Conservation (phyloP, 2,797 vertebrate genomes). For the Neomorphus geoffroyi region DNA sequence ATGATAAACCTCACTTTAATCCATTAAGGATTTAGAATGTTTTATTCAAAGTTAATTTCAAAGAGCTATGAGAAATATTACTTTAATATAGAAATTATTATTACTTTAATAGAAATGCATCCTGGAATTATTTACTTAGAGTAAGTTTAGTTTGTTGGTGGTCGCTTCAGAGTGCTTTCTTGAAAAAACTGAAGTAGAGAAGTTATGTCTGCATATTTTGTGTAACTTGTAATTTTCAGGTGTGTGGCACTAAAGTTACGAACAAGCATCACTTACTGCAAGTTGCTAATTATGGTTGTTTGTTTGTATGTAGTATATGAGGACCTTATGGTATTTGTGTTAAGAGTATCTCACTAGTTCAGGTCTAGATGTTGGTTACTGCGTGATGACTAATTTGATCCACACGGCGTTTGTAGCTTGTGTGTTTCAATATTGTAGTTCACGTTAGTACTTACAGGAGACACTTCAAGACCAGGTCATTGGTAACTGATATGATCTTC, state of each 20-base stretch:
- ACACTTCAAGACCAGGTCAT: not conserved
- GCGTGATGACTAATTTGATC: not conserved
- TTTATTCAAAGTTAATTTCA: not conserved
- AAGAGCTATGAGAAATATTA: not conserved
- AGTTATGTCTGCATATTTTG: not conserved
- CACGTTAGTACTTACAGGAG: not conserved
- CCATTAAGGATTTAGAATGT: not conserved
- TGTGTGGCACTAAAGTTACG: not conserved
- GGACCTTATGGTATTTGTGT: not conserved
- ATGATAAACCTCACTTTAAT: not conserved
- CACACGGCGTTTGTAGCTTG: not conserved
- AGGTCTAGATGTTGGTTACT: not conserved
- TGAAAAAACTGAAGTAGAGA: not conserved
- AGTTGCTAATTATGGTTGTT: no score
- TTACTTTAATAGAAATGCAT: not conserved
- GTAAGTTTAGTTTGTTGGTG: not conserved
- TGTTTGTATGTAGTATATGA: not conserved
- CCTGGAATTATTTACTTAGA: not conserved
- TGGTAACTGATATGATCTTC: fast-evolving
- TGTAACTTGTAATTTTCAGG: not conserved
- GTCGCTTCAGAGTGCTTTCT: not conserved
- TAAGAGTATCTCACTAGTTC: not conserved
- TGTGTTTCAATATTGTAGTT: not conserved
- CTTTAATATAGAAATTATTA: not conserved
- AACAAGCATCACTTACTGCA: not conserved